Evolutionary conservation across 2,888 invertebrate species (phyloP), one percentile per base, ranked within the genome.

Genomic region (Andrena minutula): DNA sequence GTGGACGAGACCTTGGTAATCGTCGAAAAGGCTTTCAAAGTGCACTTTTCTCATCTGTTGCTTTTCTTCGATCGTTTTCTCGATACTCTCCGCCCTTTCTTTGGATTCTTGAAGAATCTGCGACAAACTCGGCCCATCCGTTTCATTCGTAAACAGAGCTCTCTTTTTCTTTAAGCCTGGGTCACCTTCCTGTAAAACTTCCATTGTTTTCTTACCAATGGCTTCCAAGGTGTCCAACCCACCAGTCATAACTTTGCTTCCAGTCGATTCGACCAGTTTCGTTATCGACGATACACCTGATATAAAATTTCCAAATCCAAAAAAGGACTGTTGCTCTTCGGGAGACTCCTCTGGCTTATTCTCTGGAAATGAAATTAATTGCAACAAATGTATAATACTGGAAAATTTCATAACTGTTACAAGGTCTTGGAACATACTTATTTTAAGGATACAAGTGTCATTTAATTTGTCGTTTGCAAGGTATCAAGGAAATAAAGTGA

Each of bases 141-240:
- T 85, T 3, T 95, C 95, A 6, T 96, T 94, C 68, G 95, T 95
- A 3, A 97, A 94, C 89, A 97, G 95, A 0, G 96, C 96, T 53
- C 96, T 94, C 91, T 97, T 97, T 90, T 97, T 97, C 87, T 96
- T 97, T 20, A 98, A 94, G 0, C 98, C 97, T 0, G 98, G 98
- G 94, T 99, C 98, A 35, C 98, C 98, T 78, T 99, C 98, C 93
- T 98, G 98, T 0, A 99, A 94, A 0, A 98, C 98, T 92, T 98
- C 97, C 97, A 98, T 98, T 0, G 99, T 99, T 93, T 98, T 98
- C 93, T 98, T 98, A 7, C 99, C 99, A 85, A 99, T 97, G 0
- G 97, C 97, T 94, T 99, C 99, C 64, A 99, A 94, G 0, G 98
- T 98, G 91, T 98, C 98, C 30, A 98, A 94, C 26, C 98, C 97